A percentile compares a stretch with the other conserved stretches of the same genome.
These are phyloP conservation scores for Orbicella faveolata DNA, from an alignment of 64 coral and sea anemone species.

Conservation along the genomic window DNA sequence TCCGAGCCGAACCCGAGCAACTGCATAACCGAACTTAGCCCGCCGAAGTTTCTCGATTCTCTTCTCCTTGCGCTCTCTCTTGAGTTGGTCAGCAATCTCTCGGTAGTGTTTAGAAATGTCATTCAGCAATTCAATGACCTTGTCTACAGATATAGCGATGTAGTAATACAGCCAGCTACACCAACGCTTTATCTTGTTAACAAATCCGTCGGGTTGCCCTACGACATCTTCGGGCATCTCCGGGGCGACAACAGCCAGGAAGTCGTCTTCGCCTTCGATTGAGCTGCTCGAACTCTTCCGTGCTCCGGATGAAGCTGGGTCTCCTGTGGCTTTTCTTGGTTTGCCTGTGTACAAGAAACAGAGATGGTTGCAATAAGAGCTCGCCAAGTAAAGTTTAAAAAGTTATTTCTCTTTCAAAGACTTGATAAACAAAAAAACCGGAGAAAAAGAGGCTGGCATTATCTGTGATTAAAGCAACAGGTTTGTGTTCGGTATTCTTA, in stretches of 20 bases:
- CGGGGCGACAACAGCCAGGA: constrained; percentile 18
- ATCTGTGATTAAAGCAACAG: too few relatives aligned
- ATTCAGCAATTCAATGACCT: constrained; percentile 81
- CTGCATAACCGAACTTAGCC: constrained; percentile 44
- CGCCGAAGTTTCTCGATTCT: constrained; percentile 76
- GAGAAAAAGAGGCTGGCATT: too few relatives aligned
- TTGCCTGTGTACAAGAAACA: neutral
- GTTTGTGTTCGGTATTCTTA: neutral
- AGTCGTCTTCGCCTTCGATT: constrained; percentile 26
- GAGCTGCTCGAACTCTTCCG: constrained; percentile 32
- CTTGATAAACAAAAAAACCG: too few relatives aligned
- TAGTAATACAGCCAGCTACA: constrained; percentile 91
- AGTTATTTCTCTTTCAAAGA: too few relatives aligned
- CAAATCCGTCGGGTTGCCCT: constrained; percentile 29
- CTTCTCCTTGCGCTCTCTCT: constrained; percentile 89
- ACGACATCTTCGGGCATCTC: constrained; percentile 7
- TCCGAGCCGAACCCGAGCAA: constrained; percentile 28
- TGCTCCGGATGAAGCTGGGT: constrained; percentile 12
- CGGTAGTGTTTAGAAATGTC: constrained; percentile 92
- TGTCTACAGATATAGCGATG: constrained; percentile 83
- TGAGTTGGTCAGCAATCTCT: constrained; percentile 85
- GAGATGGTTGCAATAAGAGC: too few relatives aligned
- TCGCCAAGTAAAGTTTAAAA: too few relatives aligned
- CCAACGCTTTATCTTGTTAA: constrained; percentile 62
- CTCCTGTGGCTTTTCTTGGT: constrained; percentile 4